Evolutionary conservation across 1,140 invertebrate species (phyloP).

Genomic region (Glossosoma conforme): DNA sequence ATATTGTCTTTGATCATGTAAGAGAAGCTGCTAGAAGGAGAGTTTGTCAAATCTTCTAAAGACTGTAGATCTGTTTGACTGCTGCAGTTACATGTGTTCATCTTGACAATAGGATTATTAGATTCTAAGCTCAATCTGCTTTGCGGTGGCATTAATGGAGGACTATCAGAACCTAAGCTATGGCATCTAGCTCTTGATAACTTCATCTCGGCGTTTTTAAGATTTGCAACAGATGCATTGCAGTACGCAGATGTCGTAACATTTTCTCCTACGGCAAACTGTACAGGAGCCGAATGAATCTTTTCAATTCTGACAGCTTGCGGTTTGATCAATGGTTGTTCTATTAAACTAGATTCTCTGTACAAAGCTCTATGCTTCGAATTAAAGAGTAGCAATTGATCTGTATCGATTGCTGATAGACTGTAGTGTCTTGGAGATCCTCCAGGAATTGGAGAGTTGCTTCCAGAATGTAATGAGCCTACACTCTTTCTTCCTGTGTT

Average conservation of each 20-base stretch:
- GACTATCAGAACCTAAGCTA: conserved; percentile 55
- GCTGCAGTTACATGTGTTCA: conserved; percentile 60
- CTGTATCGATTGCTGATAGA: conserved; percentile 56
- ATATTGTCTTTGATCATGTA: conserved; percentile 42
- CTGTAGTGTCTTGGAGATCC: conserved; percentile 55
- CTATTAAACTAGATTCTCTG: conserved; percentile 45
- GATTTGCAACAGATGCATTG: conserved; percentile 28
- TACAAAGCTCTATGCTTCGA: conserved; percentile 44
- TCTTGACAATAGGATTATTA: conserved; percentile 42
- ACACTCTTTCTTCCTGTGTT: conserved; percentile 44
- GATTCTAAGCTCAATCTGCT: conserved; percentile 58
- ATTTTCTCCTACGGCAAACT: conserved; percentile 63
- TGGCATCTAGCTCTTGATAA: conserved; percentile 52
- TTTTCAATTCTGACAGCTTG: conserved; percentile 14
- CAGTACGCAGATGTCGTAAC: conserved; percentile 49
- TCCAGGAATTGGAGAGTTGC: conserved; percentile 44
- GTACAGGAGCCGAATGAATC: conserved; percentile 47
- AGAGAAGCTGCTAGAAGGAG: conserved; percentile 48
- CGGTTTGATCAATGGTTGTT: conserved; percentile 37
- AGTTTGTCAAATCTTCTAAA: conserved; percentile 52
- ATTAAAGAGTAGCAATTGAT: conserved; percentile 45
- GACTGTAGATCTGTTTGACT: conserved; percentile 66
- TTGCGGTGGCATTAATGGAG: conserved; percentile 52
- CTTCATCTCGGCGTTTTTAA: conserved; percentile 32
- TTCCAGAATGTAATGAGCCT: conserved; percentile 37